Percentiles rank a stretch among this genome's conserved stretches.
Conservation (phyloP, 2,888 invertebrate genomes). For the Ochropacha duplaris region DNA sequence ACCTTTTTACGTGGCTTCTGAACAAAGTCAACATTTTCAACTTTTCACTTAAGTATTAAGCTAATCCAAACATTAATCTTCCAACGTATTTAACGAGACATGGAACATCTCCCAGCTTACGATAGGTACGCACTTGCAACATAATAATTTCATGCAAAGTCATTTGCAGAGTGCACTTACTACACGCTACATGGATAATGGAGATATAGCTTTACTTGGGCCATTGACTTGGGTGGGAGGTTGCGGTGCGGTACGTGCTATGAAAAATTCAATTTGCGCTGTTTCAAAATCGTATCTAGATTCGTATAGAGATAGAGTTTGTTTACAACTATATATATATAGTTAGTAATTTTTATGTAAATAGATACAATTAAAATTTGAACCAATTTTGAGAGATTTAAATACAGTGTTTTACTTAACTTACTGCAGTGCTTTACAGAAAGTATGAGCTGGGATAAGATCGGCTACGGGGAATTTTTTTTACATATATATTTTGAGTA, state of each 20-base stretch:
- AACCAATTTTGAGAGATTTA: too few species aligned
- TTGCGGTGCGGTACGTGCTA: constrained; percentile 15
- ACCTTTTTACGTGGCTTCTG: not conserved
- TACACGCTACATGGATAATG: constrained; percentile 8
- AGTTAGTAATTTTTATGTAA: too few species aligned
- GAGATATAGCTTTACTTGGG: not conserved
- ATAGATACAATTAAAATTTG: too few species aligned
- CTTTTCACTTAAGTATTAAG: not conserved
- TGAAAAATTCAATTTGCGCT: constrained; percentile 18
- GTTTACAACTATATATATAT: not conserved
- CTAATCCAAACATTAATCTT: constrained; percentile 1
- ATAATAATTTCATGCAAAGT: constrained; percentile 10
- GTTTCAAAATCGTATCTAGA: not conserved
- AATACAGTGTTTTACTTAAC: too few species aligned
- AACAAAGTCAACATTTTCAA: not conserved
- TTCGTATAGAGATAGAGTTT: too few species aligned
- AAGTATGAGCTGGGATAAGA: too few species aligned
- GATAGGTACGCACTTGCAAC: not conserved
- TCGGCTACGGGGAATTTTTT: too few species aligned
- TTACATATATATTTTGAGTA: too few species aligned
- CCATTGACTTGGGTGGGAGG: constrained; percentile 10
- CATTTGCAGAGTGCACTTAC: constrained; percentile 8
- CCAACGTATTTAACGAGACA: not conserved
- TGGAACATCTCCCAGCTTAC: not conserved
- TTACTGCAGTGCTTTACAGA: too few species aligned